These are phyloP conservation scores for Sphaeridia pumilis DNA, from an alignment of 2,888 invertebrate genomes.

Conservation along the genomic window DNA sequence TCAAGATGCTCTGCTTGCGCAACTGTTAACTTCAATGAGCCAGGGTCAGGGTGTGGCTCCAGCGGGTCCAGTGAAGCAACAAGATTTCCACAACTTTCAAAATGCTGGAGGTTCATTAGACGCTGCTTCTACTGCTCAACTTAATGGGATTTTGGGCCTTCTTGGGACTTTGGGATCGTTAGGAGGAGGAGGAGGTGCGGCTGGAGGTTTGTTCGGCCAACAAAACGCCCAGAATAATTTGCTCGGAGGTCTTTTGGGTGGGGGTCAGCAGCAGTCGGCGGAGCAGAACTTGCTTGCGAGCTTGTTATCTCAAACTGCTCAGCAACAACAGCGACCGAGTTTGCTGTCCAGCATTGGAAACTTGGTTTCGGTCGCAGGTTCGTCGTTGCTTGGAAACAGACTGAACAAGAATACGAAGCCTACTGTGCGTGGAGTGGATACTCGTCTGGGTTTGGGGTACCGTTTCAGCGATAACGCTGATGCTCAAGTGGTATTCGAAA, in stretches of 20 bases:
- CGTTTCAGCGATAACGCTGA: slow-evolving; percentile 34
- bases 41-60: neutral
- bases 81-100: slow-evolving; percentile 15
- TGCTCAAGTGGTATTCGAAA: slow-evolving; percentile 35
- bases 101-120: slow-evolving; percentile 14
- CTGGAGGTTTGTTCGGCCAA: slow-evolving; percentile 7
- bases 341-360: slow-evolving; percentile 25
- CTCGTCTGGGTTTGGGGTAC: slow-evolving; percentile 34
- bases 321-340: slow-evolving; percentile 17
- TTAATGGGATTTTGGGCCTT: slow-evolving; percentile 23
- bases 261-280: slow-evolving; percentile 18
- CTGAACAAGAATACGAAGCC: slow-evolving; percentile 26
- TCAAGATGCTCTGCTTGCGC: slow-evolving; percentile 10
- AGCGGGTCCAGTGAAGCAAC: slow-evolving; percentile 5
- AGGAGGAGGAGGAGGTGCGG: neutral
- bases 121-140: slow-evolving; percentile 24
- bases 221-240: slow-evolving; percentile 3
- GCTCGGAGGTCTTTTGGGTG: neutral
- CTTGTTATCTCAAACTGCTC: slow-evolving; percentile 15
- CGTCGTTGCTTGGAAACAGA: slow-evolving; percentile 24
- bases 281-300: slow-evolving; percentile 18
- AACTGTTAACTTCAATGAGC: slow-evolving; percentile 7
- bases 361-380: slow-evolving; percentile 27
- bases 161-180: slow-evolving; percentile 27
- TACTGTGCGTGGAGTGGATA: slow-evolving; percentile 35